phyloP scores from a whole-genome alignment of 2,113 vertebrate species.

The Axis porcinus region DNA sequence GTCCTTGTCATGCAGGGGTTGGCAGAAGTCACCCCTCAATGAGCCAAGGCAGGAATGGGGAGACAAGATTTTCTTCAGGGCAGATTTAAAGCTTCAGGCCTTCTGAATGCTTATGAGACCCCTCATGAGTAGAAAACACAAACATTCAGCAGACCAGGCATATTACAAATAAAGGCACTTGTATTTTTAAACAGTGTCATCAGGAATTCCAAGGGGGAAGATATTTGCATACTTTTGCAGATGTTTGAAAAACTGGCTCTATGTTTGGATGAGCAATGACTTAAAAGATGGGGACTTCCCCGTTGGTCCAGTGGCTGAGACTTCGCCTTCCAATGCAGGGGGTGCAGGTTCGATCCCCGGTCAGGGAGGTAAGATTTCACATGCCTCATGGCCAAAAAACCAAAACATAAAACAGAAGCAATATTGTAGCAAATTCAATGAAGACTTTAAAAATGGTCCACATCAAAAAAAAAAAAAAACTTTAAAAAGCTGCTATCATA shows the following conservation, averaged over 20 bases:
- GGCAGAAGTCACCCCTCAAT: not conserved
- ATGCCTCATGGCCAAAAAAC: not conserved
- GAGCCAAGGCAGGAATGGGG: not conserved
- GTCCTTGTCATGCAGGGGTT: not conserved
- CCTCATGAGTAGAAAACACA: not conserved
- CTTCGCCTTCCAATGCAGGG: not conserved
- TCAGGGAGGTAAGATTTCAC: not conserved
- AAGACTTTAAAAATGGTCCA: not conserved
- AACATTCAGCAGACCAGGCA: not conserved
- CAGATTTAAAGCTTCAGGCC: not conserved
- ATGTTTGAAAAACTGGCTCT: not conserved
- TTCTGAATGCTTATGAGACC: not conserved
- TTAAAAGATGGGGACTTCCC: not conserved
- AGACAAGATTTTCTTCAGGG: not conserved
- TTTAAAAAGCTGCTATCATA: not conserved
- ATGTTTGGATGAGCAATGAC: not conserved
- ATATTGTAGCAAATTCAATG: not conserved
- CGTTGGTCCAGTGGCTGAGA: not conserved
- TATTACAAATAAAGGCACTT: not conserved
- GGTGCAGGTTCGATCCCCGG: not conserved
- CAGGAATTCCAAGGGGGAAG: not conserved
- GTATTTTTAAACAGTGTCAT: not conserved
- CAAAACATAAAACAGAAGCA: not conserved
- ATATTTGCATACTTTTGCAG: not conserved
- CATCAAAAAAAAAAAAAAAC: not conserved